Percentiles rank a stretch among this genome's conserved stretches.
Conservation (phyloP, 1,140 invertebrate species). For the Coelopa frigida region DNA sequence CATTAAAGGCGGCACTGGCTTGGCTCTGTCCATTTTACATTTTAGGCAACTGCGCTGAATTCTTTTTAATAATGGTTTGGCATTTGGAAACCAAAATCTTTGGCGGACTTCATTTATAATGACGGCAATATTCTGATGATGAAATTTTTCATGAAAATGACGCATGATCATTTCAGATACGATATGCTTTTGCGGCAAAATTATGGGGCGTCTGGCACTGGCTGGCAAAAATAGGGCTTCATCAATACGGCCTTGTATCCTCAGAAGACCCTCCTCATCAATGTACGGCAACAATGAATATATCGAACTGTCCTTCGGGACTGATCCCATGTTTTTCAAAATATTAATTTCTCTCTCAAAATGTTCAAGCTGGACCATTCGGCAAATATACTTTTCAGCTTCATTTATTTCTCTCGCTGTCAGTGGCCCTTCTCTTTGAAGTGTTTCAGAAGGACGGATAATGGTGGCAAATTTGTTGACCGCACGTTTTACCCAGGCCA, state of each 20-base stretch:
- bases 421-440: too few species aligned
- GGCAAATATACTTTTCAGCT: slow-evolving; percentile 5
- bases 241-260: slow-evolving; percentile 1
- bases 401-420: not conserved
- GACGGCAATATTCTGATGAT: slow-evolving; percentile 9
- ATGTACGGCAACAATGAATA: not conserved
- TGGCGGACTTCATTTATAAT: slow-evolving; percentile 8
- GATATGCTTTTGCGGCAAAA: not conserved
- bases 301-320: slow-evolving; percentile 3
- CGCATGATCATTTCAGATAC: not conserved
- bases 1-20: slow-evolving; percentile 6
- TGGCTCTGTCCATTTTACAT: slow-evolving; percentile 7
- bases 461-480: too few species aligned
- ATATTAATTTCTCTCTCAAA: not conserved
- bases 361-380: not conserved
- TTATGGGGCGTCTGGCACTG: not conserved
- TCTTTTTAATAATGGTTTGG: not conserved
- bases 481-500: too few species aligned
- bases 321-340: not conserved
- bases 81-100: slow-evolving; percentile 7
- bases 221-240: not conserved
- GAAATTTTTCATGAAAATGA: slow-evolving; percentile 1
- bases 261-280: not conserved
- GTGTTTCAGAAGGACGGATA: too few species aligned
- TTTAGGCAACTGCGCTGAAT: not conserved